Conservation (phyloP, 2,888 invertebrate genomes). For the Allolobophora icterica region DNA sequence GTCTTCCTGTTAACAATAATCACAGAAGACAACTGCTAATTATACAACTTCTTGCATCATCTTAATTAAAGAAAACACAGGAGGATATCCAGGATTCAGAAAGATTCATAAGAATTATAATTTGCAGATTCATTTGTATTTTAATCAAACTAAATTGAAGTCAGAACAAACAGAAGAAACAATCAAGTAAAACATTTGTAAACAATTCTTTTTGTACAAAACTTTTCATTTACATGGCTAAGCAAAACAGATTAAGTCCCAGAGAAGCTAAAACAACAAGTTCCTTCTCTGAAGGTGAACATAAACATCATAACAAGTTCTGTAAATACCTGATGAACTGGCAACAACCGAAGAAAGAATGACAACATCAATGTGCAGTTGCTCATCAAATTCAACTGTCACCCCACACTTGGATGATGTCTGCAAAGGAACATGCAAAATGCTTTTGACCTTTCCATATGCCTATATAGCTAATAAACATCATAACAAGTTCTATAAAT, state of each 20-base stretch:
- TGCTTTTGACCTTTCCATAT: not conserved
- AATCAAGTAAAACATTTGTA: too few relatives aligned
- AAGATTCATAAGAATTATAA: not conserved
- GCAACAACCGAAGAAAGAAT: slow-evolving; percentile 86
- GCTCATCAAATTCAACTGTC: slow-evolving; percentile 75
- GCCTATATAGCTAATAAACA: too few relatives aligned
- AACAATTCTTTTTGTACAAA: not conserved
- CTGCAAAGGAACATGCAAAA: not conserved
- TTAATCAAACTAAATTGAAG: not conserved
- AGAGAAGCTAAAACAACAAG: not conserved
- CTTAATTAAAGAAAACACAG: slow-evolving; percentile 56
- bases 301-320: not conserved
- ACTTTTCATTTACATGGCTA: not conserved
- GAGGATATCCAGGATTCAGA: not conserved
- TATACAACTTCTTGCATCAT: slow-evolving; percentile 65
- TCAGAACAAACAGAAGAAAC: too few relatives aligned
- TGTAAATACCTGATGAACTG: slow-evolving; percentile 74
- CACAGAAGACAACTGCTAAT: not conserved
- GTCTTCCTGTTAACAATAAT: slow-evolving; percentile 70
- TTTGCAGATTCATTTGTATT: not conserved
- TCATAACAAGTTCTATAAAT: too few relatives aligned
- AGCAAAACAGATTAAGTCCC: not conserved
- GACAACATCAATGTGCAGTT: slow-evolving; percentile 77
- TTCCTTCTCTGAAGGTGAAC: not conserved
- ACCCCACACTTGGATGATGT: slow-evolving; percentile 70